phyloP scores from a whole-genome alignment of 2,113 vertebrate genomes.

The Ptyas mucosa region DNA sequence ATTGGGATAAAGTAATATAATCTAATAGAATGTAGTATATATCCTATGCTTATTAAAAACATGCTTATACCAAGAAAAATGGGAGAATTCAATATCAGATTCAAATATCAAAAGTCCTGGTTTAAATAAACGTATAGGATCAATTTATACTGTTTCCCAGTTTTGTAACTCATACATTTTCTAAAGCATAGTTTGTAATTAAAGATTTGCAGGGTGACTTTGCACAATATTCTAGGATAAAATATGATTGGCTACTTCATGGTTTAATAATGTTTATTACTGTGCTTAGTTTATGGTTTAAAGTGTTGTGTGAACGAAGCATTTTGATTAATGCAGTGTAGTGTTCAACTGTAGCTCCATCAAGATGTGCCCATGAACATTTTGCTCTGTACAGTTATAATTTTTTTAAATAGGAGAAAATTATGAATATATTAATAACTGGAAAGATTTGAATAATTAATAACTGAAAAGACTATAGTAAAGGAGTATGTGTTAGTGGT shows the following conservation, averaged over 20 bases:
- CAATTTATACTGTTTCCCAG: neutral
- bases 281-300: neutral
- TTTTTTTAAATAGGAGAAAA: neutral
- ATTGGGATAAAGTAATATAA: neutral
- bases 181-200: neutral
- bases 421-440: neutral
- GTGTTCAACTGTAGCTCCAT: neutral
- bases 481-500: neutral
- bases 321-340: neutral
- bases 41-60: neutral
- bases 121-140: neutral
- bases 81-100: neutral
- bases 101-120: neutral
- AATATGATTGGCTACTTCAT: neutral
- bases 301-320: neutral
- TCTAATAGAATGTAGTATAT: neutral
- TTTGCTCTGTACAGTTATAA: neutral
- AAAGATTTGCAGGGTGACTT: neutral
- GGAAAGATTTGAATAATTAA: neutral
- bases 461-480: neutral
- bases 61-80: neutral
- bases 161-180: neutral
- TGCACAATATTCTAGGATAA: neutral
- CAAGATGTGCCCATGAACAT: neutral
- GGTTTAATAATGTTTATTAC: neutral